These are phyloP conservation scores for Nycticryphes semicollaris DNA, from an alignment of 2,113 vertebrate genomes.

Conservation along the genomic window DNA sequence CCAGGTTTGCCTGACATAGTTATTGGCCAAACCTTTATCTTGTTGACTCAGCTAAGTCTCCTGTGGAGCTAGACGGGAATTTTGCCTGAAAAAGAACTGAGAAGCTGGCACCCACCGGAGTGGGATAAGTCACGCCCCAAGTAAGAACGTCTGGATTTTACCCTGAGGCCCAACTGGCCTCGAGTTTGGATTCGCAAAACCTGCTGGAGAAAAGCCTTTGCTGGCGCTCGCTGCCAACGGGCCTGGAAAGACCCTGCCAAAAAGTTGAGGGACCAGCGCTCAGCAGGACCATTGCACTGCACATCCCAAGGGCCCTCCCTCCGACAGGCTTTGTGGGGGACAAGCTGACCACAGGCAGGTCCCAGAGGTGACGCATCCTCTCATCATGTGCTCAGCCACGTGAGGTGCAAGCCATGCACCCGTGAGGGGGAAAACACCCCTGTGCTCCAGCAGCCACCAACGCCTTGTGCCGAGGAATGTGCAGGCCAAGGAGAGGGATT, in stretches of 20 bases:
- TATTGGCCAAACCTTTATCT: neutral
- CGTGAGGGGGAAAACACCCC: neutral
- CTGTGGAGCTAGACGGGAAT: neutral
- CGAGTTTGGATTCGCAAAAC: neutral
- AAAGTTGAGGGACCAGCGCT: too few species aligned
- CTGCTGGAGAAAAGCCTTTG: neutral
- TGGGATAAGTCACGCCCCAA: neutral
- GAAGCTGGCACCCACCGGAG: neutral
- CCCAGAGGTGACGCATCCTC: neutral
- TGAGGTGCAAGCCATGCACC: accelerated
- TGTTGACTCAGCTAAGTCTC: neutral
- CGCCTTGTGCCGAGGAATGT: accelerated
- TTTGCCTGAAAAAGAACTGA: neutral
- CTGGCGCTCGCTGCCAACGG: neutral
- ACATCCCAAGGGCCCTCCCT: neutral
- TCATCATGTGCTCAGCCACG: neutral
- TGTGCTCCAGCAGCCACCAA: neutral
- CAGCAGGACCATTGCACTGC: neutral
- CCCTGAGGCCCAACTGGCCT: neutral
- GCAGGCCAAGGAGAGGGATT: neutral
- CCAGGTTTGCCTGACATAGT: neutral
- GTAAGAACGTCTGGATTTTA: neutral
- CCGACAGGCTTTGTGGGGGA: too few species aligned
- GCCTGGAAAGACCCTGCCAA: neutral
- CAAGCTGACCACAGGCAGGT: neutral